Conservation (phyloP, 1,140 invertebrate genomes). For the Trichonephila inaurata region DNA sequence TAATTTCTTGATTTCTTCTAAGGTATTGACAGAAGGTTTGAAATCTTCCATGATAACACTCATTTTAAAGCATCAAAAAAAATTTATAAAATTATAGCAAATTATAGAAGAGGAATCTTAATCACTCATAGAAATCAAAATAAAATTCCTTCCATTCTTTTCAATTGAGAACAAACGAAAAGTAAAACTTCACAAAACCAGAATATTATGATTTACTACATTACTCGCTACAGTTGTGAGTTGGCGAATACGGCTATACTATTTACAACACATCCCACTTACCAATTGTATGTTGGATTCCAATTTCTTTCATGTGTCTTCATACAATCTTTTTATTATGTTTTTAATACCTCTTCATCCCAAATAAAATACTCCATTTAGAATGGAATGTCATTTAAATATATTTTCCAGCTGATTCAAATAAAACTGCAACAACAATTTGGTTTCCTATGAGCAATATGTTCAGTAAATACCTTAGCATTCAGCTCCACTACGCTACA, state of each 20-base stretch:
- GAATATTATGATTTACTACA: neutral
- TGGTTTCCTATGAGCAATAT: too few species aligned
- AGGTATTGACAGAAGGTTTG: slow-evolving; percentile 79
- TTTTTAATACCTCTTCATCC: too few species aligned
- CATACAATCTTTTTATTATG: too few species aligned
- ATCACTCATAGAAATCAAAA: neutral
- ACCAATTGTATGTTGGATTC: too few species aligned
- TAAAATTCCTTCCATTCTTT: neutral
- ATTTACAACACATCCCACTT: slow-evolving; percentile 1
- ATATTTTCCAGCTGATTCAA: too few species aligned
- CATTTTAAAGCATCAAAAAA: slow-evolving; percentile 16
- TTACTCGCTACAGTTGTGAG: slow-evolving; percentile 62
- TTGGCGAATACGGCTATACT: slow-evolving; percentile 39
- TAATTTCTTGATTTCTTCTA: slow-evolving; percentile 81
- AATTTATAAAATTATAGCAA: neutral
- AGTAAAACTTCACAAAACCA: neutral
- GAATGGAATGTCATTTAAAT: too few species aligned
- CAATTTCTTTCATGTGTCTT: too few species aligned
- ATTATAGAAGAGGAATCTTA: neutral
- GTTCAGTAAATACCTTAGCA: too few species aligned
- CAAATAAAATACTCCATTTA: too few species aligned
- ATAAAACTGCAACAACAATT: too few species aligned
- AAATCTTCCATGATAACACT: slow-evolving; percentile 78
- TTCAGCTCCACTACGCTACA: too few species aligned
- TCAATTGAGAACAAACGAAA: neutral